Evolutionary conservation across 1,140 invertebrate species (phyloP), one percentile per base, ranked within the genome.

Genomic region (Panagrolaimus sp.): DNA sequence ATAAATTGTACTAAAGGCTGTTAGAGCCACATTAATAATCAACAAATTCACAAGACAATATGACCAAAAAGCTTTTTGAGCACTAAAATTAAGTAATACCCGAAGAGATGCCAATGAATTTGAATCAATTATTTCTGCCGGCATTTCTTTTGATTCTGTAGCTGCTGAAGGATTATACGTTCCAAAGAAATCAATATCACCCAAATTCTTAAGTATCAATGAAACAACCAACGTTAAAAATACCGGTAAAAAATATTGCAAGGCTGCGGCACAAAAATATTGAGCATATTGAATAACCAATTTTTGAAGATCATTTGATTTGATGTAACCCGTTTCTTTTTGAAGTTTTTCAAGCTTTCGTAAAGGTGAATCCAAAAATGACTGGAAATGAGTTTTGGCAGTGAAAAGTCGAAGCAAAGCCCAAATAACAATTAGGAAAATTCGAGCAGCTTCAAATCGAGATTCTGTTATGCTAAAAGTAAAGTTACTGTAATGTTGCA

Each of bases 201-300:
- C 52, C 21, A 58, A 28, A 24, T 58, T 58, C 17, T 58, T 58
- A 12, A 58, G 21, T 1, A 58, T 26, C 17, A 58, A 28, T 21
- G 52, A n/a, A 1, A 58, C 52, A 28, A 28, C 28, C 3, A 58
- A 4, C 2, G 52, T 58, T n/a, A 58, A 58, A 28, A 58, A 28
- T 12, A 58, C 52, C 2, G 63, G 43, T 21, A 65, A 6, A 21
- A 65, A 46, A 43, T 65, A 65, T 21, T 65, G 63, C 5, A 65
- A 43, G 15, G 63, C 43, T 32, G 63, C 63, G 26, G 45, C 63
- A 47, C 63, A 65, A 32, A 65, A 65, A 32, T 65, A 65, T 17
- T 43, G 45, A 24, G 63, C 63, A 32, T 65, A 65, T 17, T 65
- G 63, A 32, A 44, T 44, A 32, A 65, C 63, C 4, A 65, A 17